Evolutionary conservation across 2,113 vertebrate genomes (phyloP).

Genomic region (Larimichthys polyactis): DNA sequence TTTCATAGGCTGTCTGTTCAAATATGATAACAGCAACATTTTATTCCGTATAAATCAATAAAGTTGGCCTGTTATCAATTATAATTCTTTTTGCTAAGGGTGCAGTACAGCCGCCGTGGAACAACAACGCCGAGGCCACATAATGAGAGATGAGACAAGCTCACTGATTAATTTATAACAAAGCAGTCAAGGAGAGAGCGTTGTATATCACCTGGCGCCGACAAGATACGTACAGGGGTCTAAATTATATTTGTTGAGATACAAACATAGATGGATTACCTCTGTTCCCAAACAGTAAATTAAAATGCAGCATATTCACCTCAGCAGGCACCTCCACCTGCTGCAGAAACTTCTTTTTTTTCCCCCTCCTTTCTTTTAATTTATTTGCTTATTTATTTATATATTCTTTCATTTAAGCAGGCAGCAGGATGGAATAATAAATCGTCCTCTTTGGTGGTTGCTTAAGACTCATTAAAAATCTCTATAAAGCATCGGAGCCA

Average conservation of each 20-base stretch:
- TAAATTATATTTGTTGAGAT: slow-evolving; percentile 78
- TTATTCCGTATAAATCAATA: slow-evolving; percentile 60
- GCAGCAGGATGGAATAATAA: slow-evolving; percentile 71
- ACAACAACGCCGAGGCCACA: slow-evolving; percentile 36
- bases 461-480: slow-evolving; percentile 78
- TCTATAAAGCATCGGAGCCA: slow-evolving; percentile 37
- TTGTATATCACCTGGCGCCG: slow-evolving; percentile 69
- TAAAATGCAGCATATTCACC: slow-evolving; percentile 68
- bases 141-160: slow-evolving; percentile 68
- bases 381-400: slow-evolving; percentile 60
- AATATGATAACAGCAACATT: slow-evolving; percentile 66
- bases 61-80: slow-evolving; percentile 63
- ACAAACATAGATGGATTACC: slow-evolving; percentile 80
- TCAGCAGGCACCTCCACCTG: slow-evolving; percentile 46
- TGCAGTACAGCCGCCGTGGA: slow-evolving; percentile 46
- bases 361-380: slow-evolving; percentile 25
- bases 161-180: slow-evolving; percentile 73
- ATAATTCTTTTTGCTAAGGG: slow-evolving; percentile 44
- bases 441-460: slow-evolving; percentile 66
- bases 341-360: slow-evolving; percentile 33
- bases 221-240: slow-evolving; percentile 62
- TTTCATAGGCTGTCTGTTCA: slow-evolving; percentile 50
- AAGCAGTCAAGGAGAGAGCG: slow-evolving; percentile 55
- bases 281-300: slow-evolving; percentile 65
- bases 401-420: slow-evolving; percentile 44